A percentile compares a stretch with the other conserved stretches of the same genome.
These are phyloP conservation scores for Pipra filicauda DNA, from an alignment of 2,113 vertebrate genomes.

Conservation along the genomic window DNA sequence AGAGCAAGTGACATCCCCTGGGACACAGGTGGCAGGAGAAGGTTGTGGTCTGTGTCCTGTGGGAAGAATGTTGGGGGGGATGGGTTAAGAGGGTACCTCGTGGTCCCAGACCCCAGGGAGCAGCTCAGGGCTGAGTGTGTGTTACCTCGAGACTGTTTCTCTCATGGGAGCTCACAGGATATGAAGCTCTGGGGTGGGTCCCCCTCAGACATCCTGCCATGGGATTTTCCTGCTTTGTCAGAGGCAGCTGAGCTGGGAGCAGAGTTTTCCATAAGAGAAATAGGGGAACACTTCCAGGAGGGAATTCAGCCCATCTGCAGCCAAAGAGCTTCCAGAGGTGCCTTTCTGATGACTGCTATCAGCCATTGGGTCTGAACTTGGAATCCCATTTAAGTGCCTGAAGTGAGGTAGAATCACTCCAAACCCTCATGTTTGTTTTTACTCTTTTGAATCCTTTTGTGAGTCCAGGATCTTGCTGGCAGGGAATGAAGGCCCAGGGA, in stretches of 20 bases:
- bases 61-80: not conserved
- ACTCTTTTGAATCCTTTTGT: not conserved
- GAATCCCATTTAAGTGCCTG: not conserved
- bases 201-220: not conserved
- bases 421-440: not conserved
- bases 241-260: not conserved
- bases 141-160: not conserved
- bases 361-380: not conserved
- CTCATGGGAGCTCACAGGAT: fast-evolving
- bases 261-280: not conserved
- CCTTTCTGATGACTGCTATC: not conserved
- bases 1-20: not conserved
- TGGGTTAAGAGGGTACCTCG: not conserved
- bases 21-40: not conserved
- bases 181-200: not conserved
- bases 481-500: not conserved
- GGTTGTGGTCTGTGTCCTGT: fast-evolving
- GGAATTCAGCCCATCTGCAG: not conserved
- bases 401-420: not conserved
- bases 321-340: not conserved
- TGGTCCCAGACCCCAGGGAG: not conserved
- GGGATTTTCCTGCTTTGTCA: not conserved
- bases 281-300: not conserved
- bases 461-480: not conserved
- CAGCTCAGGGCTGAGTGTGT: not conserved